These are phyloP conservation scores for Oscheius sp. DNA, from an alignment of 2,888 invertebrate species.

Conservation along the genomic window DNA sequence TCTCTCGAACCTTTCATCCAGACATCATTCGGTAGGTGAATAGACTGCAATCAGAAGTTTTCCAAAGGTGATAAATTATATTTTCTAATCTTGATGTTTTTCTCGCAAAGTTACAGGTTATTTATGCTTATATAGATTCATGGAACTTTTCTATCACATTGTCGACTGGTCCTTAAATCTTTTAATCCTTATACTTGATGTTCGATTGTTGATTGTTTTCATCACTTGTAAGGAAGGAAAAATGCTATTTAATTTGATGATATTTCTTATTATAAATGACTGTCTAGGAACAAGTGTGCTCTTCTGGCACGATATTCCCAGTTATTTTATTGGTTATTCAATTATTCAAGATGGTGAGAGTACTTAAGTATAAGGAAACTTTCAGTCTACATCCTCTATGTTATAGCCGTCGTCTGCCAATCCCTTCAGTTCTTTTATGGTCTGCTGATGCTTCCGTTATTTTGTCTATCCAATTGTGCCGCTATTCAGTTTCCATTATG, in stretches of 20 bases:
- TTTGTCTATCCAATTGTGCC: neutral
- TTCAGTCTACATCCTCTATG: neutral
- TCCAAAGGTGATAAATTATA: too few species aligned
- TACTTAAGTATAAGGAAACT: neutral
- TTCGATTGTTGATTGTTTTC: neutral
- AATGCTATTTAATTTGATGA: neutral
- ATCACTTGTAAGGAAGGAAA: neutral
- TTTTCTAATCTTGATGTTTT: too few species aligned
- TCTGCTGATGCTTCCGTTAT: neutral
- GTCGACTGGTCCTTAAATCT: neutral
- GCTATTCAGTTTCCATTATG: neutral
- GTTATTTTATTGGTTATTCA: neutral
- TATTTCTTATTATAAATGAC: neutral
- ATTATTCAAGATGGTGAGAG: neutral
- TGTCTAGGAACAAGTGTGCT: neutral
- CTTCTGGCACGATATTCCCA: slow-evolving; percentile 6
- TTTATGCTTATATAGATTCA: too few species aligned
- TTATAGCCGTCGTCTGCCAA: neutral
- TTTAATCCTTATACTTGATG: neutral
- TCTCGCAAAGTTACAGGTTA: too few species aligned
- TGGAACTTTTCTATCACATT: too few species aligned
- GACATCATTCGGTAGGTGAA: too few species aligned
- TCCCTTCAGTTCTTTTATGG: slow-evolving; percentile 4
- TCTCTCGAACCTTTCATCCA: too few species aligned
- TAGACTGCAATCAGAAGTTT: too few species aligned